Base-by-base conservation (phyloP, 2,113 vertebrate genomes). In the Prochilodus magdalenae region DNA sequence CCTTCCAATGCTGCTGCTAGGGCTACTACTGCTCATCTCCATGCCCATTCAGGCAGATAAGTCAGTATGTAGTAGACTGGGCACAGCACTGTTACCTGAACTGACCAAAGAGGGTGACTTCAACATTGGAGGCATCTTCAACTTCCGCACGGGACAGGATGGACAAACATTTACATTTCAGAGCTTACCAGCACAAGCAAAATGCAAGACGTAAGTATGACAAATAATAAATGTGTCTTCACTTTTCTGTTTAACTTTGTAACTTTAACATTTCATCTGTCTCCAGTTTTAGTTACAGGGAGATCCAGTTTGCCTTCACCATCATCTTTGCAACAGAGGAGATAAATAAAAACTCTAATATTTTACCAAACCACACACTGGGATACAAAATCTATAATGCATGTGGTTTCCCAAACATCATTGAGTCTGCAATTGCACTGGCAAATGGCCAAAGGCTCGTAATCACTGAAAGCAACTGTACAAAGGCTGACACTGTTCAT, bases 271-370 rank as follows among this genome's bases (percentile, higher is more conserved):
- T 30, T 30, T 57, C 69, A 33, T 78, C 49, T 73, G 30, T 78
- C 55, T 71, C 22, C 24, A 91, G 90, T 66, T 80, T 91, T 20
- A 90, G 89, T 82, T 72, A 83, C 69, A 89, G 91, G 78, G 88
- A 90, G 84, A 87, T 91, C 73, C 85, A 89, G 84, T 91, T 90
- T 89, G 83, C 89, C 36, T 86, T 87, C 60, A 89, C 89, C 5
- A 90, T 91, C 86, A 91, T 91, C 59, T 91, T 88, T 79, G 88
- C 90, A 40, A 87, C 89, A 76, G 83, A 91, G 59, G 87, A 91
- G 77, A 90, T 92, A 74, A 91, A 92, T 82, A 79, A 79, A 76
- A 87, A 89, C 55, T 80, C 74, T 72, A 80, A 33, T 15, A 80
- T 92, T 66, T 84, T 90, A 16, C 89, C 87, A 24, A 83, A 88